phyloP scores from a whole-genome alignment of 2,113 vertebrate genomes.

The Lamprologus sp. region DNA sequence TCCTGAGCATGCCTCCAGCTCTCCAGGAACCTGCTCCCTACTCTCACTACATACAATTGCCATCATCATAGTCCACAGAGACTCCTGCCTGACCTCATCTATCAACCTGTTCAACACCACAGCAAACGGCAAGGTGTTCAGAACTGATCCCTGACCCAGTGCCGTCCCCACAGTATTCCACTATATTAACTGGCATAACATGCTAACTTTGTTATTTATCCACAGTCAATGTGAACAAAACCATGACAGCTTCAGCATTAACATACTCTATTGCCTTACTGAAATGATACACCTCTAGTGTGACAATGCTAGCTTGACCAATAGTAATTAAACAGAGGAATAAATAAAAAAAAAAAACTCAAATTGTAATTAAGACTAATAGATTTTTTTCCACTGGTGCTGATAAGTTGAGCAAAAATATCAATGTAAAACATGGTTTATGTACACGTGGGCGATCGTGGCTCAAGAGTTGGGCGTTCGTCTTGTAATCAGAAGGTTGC shows the following conservation, averaged over 20 bases:
- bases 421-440: not conserved
- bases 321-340: not conserved
- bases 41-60: not conserved
- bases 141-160: not conserved
- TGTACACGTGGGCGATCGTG: not conserved
- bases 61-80: not conserved
- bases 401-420: not conserved
- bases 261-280: not conserved
- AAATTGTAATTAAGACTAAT: not conserved
- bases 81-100: not conserved
- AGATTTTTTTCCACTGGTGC: not conserved
- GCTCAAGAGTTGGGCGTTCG: not conserved
- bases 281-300: not conserved
- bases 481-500: not conserved
- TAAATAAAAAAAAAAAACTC: accelerated
- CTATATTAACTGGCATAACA: not conserved
- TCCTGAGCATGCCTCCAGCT: not conserved
- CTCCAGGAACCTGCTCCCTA: not conserved
- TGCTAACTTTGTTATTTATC: not conserved
- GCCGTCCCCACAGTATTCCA: not conserved
- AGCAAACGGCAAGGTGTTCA: not conserved
- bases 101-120: not conserved
- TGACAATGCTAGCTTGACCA: not conserved
- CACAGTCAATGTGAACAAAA: not conserved
- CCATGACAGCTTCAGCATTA: not conserved